phyloP scores from a whole-genome alignment of 2,113 vertebrate species.

The Otus sunia region DNA sequence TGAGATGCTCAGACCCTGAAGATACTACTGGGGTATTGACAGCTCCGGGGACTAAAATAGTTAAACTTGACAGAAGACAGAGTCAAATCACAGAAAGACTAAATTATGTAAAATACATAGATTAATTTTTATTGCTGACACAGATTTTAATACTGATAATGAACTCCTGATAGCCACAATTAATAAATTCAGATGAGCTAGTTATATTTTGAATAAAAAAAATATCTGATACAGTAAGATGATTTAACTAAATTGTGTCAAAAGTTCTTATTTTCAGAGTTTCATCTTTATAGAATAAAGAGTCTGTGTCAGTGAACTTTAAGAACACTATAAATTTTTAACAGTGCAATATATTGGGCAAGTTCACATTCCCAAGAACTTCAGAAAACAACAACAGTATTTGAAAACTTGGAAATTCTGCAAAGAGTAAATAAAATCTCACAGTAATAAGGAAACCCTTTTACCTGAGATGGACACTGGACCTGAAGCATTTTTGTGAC shows the following conservation, averaged over 20 bases:
- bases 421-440: background rate
- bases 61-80: background rate
- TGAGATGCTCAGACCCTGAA: background rate
- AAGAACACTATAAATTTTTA: background rate
- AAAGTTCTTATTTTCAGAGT: background rate
- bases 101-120: background rate
- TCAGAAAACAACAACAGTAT: background rate
- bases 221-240: background rate
- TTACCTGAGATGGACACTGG: constrained; percentile 73
- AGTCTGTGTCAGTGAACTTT: background rate
- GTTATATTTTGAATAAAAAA: background rate
- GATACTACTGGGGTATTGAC: background rate
- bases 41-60: background rate
- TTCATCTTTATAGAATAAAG: background rate
- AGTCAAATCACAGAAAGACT: background rate
- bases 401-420: background rate
- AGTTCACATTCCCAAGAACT: background rate
- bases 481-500: background rate
- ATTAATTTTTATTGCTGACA: background rate
- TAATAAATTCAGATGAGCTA: background rate
- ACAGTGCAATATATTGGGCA: background rate
- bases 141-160: background rate
- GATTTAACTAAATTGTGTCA: background rate
- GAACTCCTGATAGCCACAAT: background rate
- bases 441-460: background rate